phyloP scores from a whole-genome alignment of 2,888 invertebrate genomes.

The Tiphia femorata region DNA sequence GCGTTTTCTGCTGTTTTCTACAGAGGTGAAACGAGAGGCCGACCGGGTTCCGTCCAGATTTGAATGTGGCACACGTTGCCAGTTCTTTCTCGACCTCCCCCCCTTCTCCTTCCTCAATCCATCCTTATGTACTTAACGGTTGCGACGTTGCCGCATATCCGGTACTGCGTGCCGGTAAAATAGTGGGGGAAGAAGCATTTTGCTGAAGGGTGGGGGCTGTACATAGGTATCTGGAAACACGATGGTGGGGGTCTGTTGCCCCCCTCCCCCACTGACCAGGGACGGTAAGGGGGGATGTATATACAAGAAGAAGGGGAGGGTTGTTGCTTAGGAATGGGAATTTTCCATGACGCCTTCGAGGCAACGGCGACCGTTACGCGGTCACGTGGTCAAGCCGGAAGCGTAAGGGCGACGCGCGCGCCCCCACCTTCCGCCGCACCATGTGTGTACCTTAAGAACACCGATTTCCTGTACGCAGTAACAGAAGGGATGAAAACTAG shows the following conservation, averaged over 20 bases:
- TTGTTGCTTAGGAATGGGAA: constrained; percentile 55
- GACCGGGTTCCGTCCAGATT: constrained; percentile 60
- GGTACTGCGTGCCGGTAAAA: constrained; percentile 37
- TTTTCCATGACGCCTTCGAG: constrained; percentile 62
- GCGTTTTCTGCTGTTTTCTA: constrained; percentile 47
- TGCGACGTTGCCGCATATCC: constrained; percentile 68
- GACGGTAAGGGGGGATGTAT: not conserved
- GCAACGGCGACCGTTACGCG: constrained; percentile 45
- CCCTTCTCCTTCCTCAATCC: constrained; percentile 6
- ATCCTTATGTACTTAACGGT: constrained; percentile 62
- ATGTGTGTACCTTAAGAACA: not conserved
- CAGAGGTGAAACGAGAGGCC: constrained; percentile 43
- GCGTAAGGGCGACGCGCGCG: constrained; percentile 37
- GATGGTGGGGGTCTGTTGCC: constrained; percentile 42
- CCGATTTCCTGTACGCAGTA: not conserved
- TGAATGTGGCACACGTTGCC: constrained; percentile 67
- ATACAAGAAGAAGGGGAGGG: constrained; percentile 20
- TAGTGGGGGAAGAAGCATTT: constrained; percentile 55
- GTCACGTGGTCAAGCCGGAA: constrained; percentile 44
- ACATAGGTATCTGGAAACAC: constrained; percentile 38
- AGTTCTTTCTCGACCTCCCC: constrained; percentile 52
- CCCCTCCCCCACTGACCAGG: too few species aligned
- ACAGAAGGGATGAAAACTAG: not conserved
- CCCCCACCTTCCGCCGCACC: constrained; percentile 30
- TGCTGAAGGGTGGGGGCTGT: constrained; percentile 50